Conservation (phyloP, 2,888 invertebrate genomes). For the Lepidocyrtoides sp. region DNA sequence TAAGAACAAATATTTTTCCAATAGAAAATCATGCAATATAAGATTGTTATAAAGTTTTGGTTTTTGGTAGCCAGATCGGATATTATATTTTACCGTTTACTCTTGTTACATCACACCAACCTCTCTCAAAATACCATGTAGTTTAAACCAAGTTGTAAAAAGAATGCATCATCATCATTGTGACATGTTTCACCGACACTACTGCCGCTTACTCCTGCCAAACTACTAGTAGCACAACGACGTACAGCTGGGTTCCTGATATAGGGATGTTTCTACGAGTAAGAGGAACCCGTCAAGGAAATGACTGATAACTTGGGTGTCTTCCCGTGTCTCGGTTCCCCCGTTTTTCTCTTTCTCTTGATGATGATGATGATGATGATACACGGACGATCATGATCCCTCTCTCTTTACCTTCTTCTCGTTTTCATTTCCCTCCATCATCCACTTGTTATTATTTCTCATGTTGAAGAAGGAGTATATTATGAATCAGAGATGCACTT, state of each 20-base stretch:
- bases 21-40: not conserved
- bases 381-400: constrained; percentile 60
- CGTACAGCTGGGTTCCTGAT: constrained; percentile 7
- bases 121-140: too few relatives aligned
- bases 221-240: not conserved
- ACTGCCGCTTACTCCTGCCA: not conserved
- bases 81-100: constrained; percentile 29
- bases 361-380: constrained; percentile 15
- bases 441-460: constrained; percentile 23
- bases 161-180: constrained; percentile 49
- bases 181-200: constrained; percentile 43
- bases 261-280: not conserved
- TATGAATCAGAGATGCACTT: constrained; percentile 55
- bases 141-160: too few relatives aligned
- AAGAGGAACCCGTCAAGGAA: constrained; percentile 71
- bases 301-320: constrained; percentile 78
- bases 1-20: constrained; percentile 1
- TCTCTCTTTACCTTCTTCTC: not conserved
- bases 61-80: not conserved
- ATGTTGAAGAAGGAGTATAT: not conserved
- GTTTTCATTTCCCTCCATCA: not conserved
- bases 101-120: not conserved
- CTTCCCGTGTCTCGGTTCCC: constrained; percentile 52
- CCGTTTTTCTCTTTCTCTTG: constrained; percentile 16
- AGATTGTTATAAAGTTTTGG: not conserved